Evolutionary conservation across 2,797 vertebrate genomes (phyloP).

Genomic region (Morelia viridis): DNA sequence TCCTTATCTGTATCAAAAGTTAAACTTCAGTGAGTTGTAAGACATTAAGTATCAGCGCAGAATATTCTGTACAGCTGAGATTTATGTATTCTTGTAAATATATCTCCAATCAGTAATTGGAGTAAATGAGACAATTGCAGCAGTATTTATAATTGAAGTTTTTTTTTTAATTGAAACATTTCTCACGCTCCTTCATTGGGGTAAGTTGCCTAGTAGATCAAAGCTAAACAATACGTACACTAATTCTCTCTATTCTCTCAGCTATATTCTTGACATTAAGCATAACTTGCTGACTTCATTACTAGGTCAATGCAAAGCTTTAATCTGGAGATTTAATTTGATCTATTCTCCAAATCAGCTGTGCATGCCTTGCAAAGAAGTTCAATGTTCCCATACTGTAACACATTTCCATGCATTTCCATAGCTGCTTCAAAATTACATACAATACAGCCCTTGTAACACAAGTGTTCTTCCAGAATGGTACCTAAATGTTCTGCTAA

Average conservation of each 20-base stretch:
- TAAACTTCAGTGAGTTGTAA: neutral
- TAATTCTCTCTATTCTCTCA: neutral
- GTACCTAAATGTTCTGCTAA: neutral
- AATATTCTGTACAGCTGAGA: neutral
- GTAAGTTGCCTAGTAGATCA: neutral
- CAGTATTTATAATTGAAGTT: neutral
- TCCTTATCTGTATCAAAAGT: neutral
- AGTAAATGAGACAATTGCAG: neutral
- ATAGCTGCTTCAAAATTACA: neutral
- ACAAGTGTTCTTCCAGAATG: neutral
- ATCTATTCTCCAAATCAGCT: neutral
- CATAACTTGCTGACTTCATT: neutral
- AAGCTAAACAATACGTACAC: neutral
- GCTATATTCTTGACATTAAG: neutral
- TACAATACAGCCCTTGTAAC: neutral
- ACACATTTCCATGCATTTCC: neutral
- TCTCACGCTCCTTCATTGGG: neutral
- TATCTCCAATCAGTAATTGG: neutral
- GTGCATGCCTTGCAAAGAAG: neutral
- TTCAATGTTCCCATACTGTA: neutral
- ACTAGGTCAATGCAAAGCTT: neutral
- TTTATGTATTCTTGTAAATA: neutral
- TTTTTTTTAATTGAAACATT: neutral
- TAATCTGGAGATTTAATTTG: neutral
- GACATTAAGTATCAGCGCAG: neutral